Base-by-base conservation (phyloP, 2,113 vertebrate species). In the Oryzias melastigma region DNA sequence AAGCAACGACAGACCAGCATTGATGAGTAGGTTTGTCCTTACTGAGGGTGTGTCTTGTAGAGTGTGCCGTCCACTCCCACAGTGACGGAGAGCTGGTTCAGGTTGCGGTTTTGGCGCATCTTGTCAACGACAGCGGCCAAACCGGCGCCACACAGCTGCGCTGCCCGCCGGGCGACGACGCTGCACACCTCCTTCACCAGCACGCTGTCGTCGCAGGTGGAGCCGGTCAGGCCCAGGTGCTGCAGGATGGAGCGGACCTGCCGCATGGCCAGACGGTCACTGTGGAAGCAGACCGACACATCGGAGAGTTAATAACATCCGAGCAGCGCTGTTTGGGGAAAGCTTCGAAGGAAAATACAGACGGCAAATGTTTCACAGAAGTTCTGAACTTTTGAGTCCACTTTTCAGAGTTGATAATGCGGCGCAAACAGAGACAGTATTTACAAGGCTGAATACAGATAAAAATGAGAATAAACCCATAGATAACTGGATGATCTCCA, bases 1-100 rank as follows among this genome's bases (percentile, higher is more conserved):
- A 35, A 35, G 8, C 8, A 35, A 35, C 1, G 1, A 19, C 5
- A 49, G 14, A 52, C 29, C 7, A 24, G 25, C 13, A 25, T 2
- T 27, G 22, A 48, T 40, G 8, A 29, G 10, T 3, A 24, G 40
- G 29, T 0, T 44, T 17, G 13, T 54, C 14, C 83, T 85, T 89
- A 98, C 97, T 99, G 97, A 1, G 97, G 97, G 64, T 99, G 97
- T 0, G 95, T 93, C 76, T 99, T 99, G 71, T 98, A 99, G 45
- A 99, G 94, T 0, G 96, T 99, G 20, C 97, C 96, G 0, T 99
- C 97, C 83, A 98, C 95, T 0, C 97, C 97, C 0, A 99, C 93
- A 0, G 95, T 96, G 89, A 99, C 51, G 52, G 87, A 91, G 29
- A 99, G 92, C 40, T 85, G 87, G 27, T 96, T 92, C 49, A 97